Conservation (phyloP, 2,113 vertebrate genomes). For the Clarias magur region DNA sequence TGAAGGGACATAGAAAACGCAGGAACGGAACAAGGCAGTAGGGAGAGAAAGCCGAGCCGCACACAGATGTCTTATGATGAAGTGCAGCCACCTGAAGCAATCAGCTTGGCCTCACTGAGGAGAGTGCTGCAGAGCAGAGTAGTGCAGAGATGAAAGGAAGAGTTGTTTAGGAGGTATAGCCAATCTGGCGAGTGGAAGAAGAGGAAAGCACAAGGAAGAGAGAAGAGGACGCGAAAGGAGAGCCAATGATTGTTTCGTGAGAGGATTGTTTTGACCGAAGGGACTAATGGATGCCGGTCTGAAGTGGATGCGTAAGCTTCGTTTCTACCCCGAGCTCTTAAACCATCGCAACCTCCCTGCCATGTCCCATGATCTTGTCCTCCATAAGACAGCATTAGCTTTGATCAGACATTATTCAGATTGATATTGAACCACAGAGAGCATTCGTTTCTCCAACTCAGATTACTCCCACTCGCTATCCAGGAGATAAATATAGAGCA, state of each 20-base stretch:
- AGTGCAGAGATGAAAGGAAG: background rate
- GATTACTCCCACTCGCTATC: constrained; percentile 28
- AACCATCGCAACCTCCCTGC: background rate
- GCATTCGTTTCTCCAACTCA: constrained; percentile 11
- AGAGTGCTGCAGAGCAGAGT: background rate
- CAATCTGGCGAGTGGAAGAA: background rate
- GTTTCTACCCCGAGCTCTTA: constrained; percentile 10
- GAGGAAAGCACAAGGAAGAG: background rate
- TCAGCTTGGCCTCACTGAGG: constrained; percentile 4
- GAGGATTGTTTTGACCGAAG: constrained; percentile 11
- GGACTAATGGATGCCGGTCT: constrained; percentile 29
- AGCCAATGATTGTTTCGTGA: background rate
- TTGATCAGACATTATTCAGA: constrained; percentile 44
- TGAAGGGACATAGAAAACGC: background rate
- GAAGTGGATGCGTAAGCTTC: constrained; percentile 19
- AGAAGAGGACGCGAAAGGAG: background rate
- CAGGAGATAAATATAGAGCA: constrained; percentile 33
- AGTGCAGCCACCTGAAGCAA: constrained; percentile 34
- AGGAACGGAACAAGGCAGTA: background rate
- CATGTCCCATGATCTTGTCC: background rate
- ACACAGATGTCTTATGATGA: constrained; percentile 20
- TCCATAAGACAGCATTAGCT: constrained; percentile 15
- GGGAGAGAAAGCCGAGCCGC: background rate
- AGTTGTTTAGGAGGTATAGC: constrained; percentile 7
- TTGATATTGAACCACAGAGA: constrained; percentile 1